phyloP scores from a whole-genome alignment of 2,797 vertebrate genomes.

The Rhabdophis nuchalis region DNA sequence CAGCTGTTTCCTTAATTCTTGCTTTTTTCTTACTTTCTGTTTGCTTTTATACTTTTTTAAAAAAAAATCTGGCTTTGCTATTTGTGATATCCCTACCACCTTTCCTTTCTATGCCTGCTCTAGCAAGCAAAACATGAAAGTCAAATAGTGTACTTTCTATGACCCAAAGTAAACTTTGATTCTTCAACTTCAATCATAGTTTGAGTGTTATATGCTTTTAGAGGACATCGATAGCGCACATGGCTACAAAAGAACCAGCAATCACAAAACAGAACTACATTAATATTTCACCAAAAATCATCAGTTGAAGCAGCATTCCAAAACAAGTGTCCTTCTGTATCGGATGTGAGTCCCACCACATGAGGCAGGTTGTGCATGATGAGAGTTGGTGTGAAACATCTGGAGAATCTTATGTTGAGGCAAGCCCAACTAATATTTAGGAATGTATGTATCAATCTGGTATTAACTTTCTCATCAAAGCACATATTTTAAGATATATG shows the following conservation, averaged over 20 bases:
- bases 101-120: conserved; percentile 22
- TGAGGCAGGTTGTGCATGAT: not conserved
- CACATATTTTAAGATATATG: not conserved
- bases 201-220: not conserved
- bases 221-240: not conserved
- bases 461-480: not conserved
- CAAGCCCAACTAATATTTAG: not conserved
- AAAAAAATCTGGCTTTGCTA: conserved; percentile 35
- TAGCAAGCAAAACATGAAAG: conserved; percentile 3
- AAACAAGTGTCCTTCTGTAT: not conserved
- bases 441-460: not conserved
- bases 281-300: not conserved
- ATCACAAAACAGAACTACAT: not conserved
- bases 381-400: not conserved
- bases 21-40: not conserved
- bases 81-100: conserved; percentile 36
- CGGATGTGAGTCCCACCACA: not conserved
- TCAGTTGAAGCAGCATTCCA: not conserved
- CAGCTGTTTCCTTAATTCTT: conserved; percentile 28
- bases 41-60: not conserved
- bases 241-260: not conserved
- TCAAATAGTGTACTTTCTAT: conserved; percentile 40
- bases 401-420: not conserved
- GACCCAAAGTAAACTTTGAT: conserved; percentile 29
- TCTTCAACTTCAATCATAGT: not conserved